These are phyloP conservation scores for Anthophora plumipes DNA, from an alignment of 2,888 invertebrate genomes.

Conservation along the genomic window DNA sequence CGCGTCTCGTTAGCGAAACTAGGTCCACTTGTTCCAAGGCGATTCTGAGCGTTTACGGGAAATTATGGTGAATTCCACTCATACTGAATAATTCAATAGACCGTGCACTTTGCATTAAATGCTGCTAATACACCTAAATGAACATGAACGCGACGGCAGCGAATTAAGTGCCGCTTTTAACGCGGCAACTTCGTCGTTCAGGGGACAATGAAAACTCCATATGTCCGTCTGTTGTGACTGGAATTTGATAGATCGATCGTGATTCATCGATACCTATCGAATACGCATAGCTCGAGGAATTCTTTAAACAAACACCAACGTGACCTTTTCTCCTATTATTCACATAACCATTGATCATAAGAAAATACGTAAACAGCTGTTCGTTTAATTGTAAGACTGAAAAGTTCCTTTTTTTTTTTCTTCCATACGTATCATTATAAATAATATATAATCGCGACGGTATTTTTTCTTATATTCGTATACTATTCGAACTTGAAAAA, in stretches of 20 bases:
- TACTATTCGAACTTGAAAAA: too few relatives aligned
- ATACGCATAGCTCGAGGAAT: background rate
- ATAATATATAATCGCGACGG: too few relatives aligned
- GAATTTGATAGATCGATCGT: slow-evolving; percentile 31
- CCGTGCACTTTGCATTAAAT: slow-evolving; percentile 31
- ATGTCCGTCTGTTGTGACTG: slow-evolving; percentile 25
- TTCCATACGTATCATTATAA: too few relatives aligned
- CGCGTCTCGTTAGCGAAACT: background rate
- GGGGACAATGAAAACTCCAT: slow-evolving; percentile 45
- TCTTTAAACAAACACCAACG: slow-evolving; percentile 25
- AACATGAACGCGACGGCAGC: slow-evolving; percentile 9
- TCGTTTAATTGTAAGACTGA: too few relatives aligned
- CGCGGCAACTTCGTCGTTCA: slow-evolving; percentile 29
- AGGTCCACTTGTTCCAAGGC: background rate
- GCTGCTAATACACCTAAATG: slow-evolving; percentile 25
- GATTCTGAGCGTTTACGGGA: background rate
- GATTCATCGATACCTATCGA: slow-evolving; percentile 28
- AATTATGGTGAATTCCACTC: slow-evolving; percentile 19
- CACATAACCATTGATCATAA: background rate
- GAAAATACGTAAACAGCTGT: background rate
- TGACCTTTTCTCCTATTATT: background rate
- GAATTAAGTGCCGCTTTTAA: slow-evolving; percentile 35
- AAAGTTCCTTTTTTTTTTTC: too few relatives aligned
- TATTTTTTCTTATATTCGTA: too few relatives aligned
- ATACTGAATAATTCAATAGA: slow-evolving; percentile 37